phyloP scores from a whole-genome alignment of 1,140 invertebrate genomes.

The Zaprionus taronus region DNA sequence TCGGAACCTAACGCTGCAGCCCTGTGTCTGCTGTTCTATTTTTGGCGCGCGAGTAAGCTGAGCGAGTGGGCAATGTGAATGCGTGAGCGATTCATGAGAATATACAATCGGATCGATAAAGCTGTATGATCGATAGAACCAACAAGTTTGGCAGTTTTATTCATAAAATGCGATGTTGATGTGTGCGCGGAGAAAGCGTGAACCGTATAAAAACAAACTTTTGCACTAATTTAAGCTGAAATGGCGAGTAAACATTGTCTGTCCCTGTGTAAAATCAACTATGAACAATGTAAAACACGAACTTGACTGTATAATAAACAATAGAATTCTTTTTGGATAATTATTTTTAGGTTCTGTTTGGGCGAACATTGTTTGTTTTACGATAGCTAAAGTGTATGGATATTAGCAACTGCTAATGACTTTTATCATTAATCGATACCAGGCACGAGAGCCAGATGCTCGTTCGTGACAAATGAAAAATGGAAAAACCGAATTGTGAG shows the following conservation, averaged over 20 bases:
- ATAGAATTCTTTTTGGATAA: slow-evolving; percentile 57
- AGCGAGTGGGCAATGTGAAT: not conserved
- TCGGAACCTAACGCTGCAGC: slow-evolving; percentile 21
- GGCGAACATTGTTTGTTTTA: slow-evolving; percentile 68
- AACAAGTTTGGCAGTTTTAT: slow-evolving; percentile 38
- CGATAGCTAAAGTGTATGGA: slow-evolving; percentile 70
- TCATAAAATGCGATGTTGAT: slow-evolving; percentile 42
- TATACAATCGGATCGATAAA: slow-evolving; percentile 35
- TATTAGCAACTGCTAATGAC: slow-evolving; percentile 69
- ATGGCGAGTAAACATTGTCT: slow-evolving; percentile 56
- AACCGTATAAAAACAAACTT: slow-evolving; percentile 41
- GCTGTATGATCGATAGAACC: slow-evolving; percentile 40
- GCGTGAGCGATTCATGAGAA: slow-evolving; percentile 26
- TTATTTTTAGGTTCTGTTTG: slow-evolving; percentile 63
- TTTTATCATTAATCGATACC: slow-evolving; percentile 65
- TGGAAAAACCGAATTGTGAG: not conserved
- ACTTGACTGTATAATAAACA: slow-evolving; percentile 64
- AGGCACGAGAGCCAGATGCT: slow-evolving; percentile 56
- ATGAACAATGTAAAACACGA: slow-evolving; percentile 54
- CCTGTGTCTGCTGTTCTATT: slow-evolving; percentile 29
- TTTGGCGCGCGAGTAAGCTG: slow-evolving; percentile 6
- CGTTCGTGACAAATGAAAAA: slow-evolving; percentile 15
- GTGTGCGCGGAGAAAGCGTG: not conserved
- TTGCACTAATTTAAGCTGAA: slow-evolving; percentile 43
- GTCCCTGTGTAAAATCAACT: slow-evolving; percentile 60